Conservation (phyloP, 2,113 vertebrate species). For the Suricata suricatta region DNA sequence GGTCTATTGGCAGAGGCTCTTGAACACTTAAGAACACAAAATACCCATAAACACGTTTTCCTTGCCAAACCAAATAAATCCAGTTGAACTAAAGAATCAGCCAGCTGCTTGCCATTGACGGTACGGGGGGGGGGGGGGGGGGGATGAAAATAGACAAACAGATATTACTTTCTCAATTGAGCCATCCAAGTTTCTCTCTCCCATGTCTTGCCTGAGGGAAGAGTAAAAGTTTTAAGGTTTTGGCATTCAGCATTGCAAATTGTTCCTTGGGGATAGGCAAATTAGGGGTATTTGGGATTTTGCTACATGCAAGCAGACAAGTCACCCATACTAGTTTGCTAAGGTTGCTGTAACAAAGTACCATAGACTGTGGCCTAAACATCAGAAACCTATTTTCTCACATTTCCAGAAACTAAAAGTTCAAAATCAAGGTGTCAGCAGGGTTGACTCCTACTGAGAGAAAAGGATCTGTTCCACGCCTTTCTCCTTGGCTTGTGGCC, state of each 20-base stretch:
- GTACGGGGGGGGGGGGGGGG: not conserved
- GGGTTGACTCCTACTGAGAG: not conserved
- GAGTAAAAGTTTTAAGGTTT: slow-evolving; percentile 7
- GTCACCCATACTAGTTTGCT: not conserved
- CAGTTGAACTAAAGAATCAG: slow-evolving; percentile 30
- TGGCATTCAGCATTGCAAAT: not conserved
- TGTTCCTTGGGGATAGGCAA: not conserved
- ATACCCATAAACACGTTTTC: slow-evolving; percentile 36
- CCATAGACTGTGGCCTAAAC: not conserved
- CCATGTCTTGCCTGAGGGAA: not conserved
- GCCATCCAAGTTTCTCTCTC: not conserved
- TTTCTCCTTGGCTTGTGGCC: not conserved
- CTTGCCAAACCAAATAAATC: slow-evolving; percentile 47
- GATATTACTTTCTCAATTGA: slow-evolving; percentile 44
- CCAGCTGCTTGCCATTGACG: slow-evolving; percentile 4
- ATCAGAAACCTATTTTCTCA: slow-evolving; percentile 14
- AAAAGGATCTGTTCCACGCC: not conserved
- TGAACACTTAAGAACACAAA: slow-evolving; percentile 33
- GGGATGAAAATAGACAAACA: not conserved
- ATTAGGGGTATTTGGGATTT: not conserved
- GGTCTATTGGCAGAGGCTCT: slow-evolving; percentile 1
- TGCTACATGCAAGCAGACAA: not conserved
- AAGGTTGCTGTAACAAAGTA: slow-evolving; percentile 4
- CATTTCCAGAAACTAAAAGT: not conserved
- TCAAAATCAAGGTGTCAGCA: not conserved